phyloP scores from a whole-genome alignment of 2,797 vertebrate genomes.

The Clarias fuscus region DNA sequence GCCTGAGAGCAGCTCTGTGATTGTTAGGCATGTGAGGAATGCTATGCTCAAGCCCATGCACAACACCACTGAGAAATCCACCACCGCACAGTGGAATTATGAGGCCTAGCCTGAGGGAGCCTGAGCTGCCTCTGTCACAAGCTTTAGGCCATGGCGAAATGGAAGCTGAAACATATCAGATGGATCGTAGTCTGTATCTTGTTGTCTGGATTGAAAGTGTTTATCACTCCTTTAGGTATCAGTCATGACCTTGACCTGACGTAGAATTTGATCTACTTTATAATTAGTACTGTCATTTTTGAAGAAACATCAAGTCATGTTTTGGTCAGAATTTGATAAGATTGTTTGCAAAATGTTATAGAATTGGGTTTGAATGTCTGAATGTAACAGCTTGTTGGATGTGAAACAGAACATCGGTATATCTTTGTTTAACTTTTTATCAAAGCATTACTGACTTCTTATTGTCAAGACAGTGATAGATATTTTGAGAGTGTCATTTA shows the following conservation, averaged over 20 bases:
- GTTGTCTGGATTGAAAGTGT: slow-evolving; percentile 16
- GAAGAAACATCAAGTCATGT: background rate
- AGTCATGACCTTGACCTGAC: background rate
- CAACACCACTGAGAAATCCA: slow-evolving; percentile 58
- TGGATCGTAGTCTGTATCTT: slow-evolving; percentile 33
- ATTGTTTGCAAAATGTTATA: background rate
- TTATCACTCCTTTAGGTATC: slow-evolving; percentile 9
- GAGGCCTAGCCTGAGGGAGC: slow-evolving; percentile 58
- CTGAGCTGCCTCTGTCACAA: slow-evolving; percentile 45
- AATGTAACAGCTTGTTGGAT: background rate
- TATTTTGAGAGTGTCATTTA: background rate
- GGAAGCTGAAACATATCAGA: slow-evolving; percentile 41
- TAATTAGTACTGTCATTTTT: background rate
- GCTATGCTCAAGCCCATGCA: slow-evolving; percentile 67
- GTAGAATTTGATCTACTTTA: background rate
- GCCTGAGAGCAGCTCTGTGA: slow-evolving; percentile 58
- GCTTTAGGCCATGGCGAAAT: slow-evolving; percentile 49
- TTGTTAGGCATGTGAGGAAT: slow-evolving; percentile 70
- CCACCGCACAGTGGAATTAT: slow-evolving; percentile 52
- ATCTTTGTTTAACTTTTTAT: background rate
- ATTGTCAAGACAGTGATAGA: background rate
- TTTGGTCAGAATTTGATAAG: background rate
- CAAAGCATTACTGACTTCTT: background rate
- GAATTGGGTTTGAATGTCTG: too few relatives aligned
- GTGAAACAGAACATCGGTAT: background rate